Evolutionary conservation across 2,888 invertebrate genomes (phyloP), one percentile per base, ranked within the genome.

Genomic region (Leucozona laternaria): DNA sequence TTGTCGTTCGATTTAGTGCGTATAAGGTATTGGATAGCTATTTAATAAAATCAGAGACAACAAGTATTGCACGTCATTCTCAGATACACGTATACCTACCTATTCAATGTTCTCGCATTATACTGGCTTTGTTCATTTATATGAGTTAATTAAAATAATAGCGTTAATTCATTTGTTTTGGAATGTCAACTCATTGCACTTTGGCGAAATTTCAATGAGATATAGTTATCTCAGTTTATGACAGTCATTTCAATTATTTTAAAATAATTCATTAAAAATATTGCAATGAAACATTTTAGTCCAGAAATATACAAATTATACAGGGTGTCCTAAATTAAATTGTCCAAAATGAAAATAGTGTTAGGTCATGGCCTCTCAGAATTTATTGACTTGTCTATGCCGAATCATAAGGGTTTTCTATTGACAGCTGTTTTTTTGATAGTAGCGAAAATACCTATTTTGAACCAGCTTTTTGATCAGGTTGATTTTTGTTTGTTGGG

Each of bases 91-190:
- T 13, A 4, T 15, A 15, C 4, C 15, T 40, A 15, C 15, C 4
- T 4, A 37, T 2, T 5, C 2, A 15, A 13, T 37, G 34, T 13
- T 37, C 37, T 11, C 4, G 4, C 2, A 11, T 43, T n/a, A n/a
- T n/a, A n/a, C n/a, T n/a, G 7, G n/a, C 43, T 2, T n/a, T 43
- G 15, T 2, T 43, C 43, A 43, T 43, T 43, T 37, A n/a, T n/a
- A n/a, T 43, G 43, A 7, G 43, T n/a, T 43, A n/a, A 43, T 43
- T 43, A 43, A 43, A 43, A 43, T 43, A 43, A 43, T 43, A n/a
- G 43, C 43, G n/a, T n/a, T n/a, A n/a, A 43, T 43, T 43, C n/a
- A 43, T 43, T 43, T 43, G 43, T 43, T 43, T 43, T 43, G n/a
- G n/a, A n/a, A 43, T 43, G n/a, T 43, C 43, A 43, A 43, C n/a